These are phyloP conservation scores for Wiebesia pumilae DNA, from an alignment of 1,140 invertebrate genomes.

Conservation along the genomic window DNA sequence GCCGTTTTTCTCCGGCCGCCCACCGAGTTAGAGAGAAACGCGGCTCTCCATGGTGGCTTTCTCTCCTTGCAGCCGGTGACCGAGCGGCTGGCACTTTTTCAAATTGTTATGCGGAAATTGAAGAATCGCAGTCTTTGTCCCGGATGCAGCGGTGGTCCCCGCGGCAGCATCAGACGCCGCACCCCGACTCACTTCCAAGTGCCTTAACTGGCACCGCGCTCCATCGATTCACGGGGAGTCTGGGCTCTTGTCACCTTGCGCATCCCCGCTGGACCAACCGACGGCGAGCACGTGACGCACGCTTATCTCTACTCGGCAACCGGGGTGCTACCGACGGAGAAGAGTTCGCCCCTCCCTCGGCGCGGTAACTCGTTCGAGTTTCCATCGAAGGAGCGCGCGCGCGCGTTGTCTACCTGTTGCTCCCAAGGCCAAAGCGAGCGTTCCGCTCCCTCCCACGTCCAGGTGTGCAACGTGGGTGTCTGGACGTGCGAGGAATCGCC, in stretches of 20 bases:
- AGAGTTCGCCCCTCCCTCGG: not conserved
- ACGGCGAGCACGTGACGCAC: no score
- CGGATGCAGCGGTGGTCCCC: not conserved
- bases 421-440: conserved; percentile 50
- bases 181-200: not conserved
- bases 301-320: no score
- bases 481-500: not conserved
- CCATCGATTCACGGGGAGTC: no score
- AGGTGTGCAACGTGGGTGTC: not conserved
- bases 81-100: not conserved
- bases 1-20: conserved; percentile 44
- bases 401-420: conserved; percentile 69
- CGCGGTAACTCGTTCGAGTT: conserved; percentile 1
- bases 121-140: conserved; percentile 16
- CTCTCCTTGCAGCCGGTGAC: not conserved
- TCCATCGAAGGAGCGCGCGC: conserved; percentile 40
- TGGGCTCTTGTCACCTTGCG: no score
- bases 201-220: no score
- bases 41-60: not conserved
- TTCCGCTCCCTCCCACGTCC: conserved; percentile 50
- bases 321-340: not conserved
- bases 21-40: conserved; percentile 38
- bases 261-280: no score
- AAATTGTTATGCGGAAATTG: conserved; percentile 21
- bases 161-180: not conserved